Conservation (phyloP, 2,888 invertebrate species). For the Tetheella fluctuosa region DNA sequence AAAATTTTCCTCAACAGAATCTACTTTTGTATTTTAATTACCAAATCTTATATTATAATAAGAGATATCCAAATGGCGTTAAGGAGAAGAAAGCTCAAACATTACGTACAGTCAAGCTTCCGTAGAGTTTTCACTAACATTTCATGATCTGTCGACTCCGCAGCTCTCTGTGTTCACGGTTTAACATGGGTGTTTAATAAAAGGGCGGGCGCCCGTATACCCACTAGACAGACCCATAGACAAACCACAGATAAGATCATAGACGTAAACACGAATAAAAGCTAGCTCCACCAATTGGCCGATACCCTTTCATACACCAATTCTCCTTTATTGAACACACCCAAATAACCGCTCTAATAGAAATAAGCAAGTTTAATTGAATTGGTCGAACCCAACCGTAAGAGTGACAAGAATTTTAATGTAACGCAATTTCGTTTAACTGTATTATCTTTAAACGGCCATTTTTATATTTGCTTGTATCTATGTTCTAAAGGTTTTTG, state of each 20-base stretch:
- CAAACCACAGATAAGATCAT: constrained; percentile 76
- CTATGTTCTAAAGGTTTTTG: no score
- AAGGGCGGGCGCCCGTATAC: constrained; percentile 74
- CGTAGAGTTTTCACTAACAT: background rate
- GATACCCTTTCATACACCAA: constrained; percentile 70
- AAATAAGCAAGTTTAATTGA: constrained; percentile 77
- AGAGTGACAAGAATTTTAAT: constrained; percentile 70
- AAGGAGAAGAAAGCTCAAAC: no score
- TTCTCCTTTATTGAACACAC: constrained; percentile 54
- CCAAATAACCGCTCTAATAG: constrained; percentile 57
- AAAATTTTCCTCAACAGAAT: no score
- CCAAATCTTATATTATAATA: no score
- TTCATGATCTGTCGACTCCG: constrained; percentile 38
- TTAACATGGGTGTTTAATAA: constrained; percentile 70
- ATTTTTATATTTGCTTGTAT: constrained; percentile 28
- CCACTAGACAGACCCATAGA: constrained; percentile 37
- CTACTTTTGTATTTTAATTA: no score
- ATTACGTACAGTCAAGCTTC: no score
- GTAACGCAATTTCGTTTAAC: constrained; percentile 53
- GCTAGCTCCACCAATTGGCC: constrained; percentile 63
- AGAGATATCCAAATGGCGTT: no score
- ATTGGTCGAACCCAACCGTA: constrained; percentile 57
- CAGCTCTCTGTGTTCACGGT: constrained; percentile 39
- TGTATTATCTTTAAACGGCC: constrained; percentile 33
- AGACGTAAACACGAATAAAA: constrained; percentile 72